Base-by-base conservation (phyloP, 2,113 vertebrate genomes). In the Danionella cerebrum region DNA sequence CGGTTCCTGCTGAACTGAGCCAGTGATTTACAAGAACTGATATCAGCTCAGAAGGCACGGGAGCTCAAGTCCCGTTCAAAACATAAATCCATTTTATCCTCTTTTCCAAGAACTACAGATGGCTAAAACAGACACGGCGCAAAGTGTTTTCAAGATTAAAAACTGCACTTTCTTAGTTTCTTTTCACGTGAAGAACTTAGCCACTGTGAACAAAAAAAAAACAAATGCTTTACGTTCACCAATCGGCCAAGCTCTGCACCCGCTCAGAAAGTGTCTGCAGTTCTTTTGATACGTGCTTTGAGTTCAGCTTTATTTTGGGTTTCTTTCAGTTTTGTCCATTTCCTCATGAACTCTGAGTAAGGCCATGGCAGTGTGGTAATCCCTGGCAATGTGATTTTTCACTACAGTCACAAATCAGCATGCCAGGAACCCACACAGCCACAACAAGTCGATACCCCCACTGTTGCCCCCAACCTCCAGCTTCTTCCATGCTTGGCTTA, bases 371-470 rank as follows among this genome's bases (percentile, higher is more conserved):
- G 85, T 85, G 95, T 98, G 95, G 96, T 97, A 98, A 98, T 98
- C 96, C 95, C 95, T 98, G 96, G 96, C 96, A 98, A 98, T 98
- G 96, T 98, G 96, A 98, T 98, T 98, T 93, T 98, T 91, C 92
- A 94, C 89, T 94, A 91, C 95, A 93, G 71, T 95, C 94, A 96
- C 94, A 98, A 98, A 98, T 98, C 96, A 98, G 91, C 93, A 98
- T 93, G 96, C 96, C 96, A 98, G 95, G 94, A 97, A 98, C 95
- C 96, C 96, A 90, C 92, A 93, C 93, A 92, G 87, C 91, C 90
- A 90, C 84, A 89, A 94, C 89, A 88, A 81, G 78, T 39, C 35
- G 31, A 33, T 80, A 45, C 53, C 44, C 57, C 35, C 55, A 4
- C 48, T 13, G 5, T 48, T 35, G 44, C 41, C 39, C 33, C 38